These are phyloP conservation scores for Astreopora myriophthalma DNA, from an alignment of 64 coral and sea anemone genomes.

Conservation along the genomic window DNA sequence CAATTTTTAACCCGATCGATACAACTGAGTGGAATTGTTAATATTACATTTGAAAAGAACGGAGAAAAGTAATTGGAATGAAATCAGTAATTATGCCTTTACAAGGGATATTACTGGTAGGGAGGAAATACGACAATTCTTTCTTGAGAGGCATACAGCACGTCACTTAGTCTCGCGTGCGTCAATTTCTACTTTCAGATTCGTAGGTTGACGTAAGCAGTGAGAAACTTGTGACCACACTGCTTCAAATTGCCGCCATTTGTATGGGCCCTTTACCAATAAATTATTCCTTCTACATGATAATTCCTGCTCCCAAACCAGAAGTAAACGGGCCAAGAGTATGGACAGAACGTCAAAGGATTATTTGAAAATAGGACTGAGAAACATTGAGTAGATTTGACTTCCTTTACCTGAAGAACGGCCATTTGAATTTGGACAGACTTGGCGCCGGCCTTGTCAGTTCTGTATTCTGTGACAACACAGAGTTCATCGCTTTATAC, in stretches of 20 bases:
- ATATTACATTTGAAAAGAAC: conserved; percentile 3
- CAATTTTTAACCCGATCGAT: background rate
- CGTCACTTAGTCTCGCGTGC: conserved; percentile 19
- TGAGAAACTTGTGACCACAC: conserved; percentile 2
- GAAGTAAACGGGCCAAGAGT: conserved; percentile 27
- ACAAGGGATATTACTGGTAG: conserved; percentile 20
- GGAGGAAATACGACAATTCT: background rate
- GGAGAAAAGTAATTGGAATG: conserved; percentile 3
- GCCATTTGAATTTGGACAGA: conserved; percentile 79
- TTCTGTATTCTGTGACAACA: conserved; percentile 56
- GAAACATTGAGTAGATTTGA: conserved; percentile 45
- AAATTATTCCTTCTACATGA: conserved; percentile 28
- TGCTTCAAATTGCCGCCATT: conserved; percentile 29
- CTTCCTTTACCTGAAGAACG: conserved; percentile 80
- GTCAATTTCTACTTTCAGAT: conserved; percentile 36
- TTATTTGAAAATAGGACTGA: conserved; percentile 30
- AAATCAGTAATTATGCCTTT: conserved; percentile 28
- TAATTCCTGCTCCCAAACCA: conserved; percentile 15
- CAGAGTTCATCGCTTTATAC: conserved; percentile 55
- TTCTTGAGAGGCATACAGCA: background rate
- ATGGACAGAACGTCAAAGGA: conserved; percentile 16
- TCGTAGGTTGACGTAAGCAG: conserved; percentile 18
- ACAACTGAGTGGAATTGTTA: conserved; percentile 27
- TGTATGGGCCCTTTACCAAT: conserved; percentile 38
- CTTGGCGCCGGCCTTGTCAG: conserved; percentile 15